Evolutionary conservation across 1,140 invertebrate genomes (phyloP), one percentile per base, ranked within the genome.

Genomic region (Drosophila pectinifera): DNA sequence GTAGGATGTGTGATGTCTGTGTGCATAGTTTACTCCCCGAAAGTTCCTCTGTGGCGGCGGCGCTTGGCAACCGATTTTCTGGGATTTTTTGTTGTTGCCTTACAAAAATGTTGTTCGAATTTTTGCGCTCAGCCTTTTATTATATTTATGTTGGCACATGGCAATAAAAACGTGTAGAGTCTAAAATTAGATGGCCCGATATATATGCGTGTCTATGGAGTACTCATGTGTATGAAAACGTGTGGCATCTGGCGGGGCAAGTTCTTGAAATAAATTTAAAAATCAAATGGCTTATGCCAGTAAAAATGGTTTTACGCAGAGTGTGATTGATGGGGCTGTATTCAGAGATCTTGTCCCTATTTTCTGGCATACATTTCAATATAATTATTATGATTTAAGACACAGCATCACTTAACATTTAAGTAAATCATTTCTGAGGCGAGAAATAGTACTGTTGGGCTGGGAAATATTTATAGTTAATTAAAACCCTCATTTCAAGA

Each of bases 141-240:
- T 39, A 62, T 41, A 26, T 53, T 53, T 45, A 49, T 72, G 16
- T 64, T 51, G 67, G 73, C 80, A 84, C 73, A 80, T 74, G 64
- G 67, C 63, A 34, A 64, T 59, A 43, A 75, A 82, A 84, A 85
- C 80, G 81, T 84, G 80, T 78, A 55, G 46, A 41, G 1, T 51
- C 73, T 72, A 73, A 65, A 68, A 57, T 73, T 73, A 73, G 67
- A 61, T 46, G 28, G n/a, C 24, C 39, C 18, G 16, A 64, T 59
- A 48, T 61, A 20, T 61, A 39, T 24, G 34, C 34, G 18, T 14
- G 4, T 34, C 22, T 69, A 45, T 57, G 42, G 46, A 46, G 62
- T 43, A 43, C 36, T 48, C 41, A 48, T 36, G 24, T 36, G 24
- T 57, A 18, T 53, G 43, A 53, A 72, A 70, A 70, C 67, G 64